Percentiles rank a stretch among this genome's conserved stretches.
Evolutionary conservation across 2,797 vertebrate genomes (phyloP).

Genomic region (Dryobates pubescens): DNA sequence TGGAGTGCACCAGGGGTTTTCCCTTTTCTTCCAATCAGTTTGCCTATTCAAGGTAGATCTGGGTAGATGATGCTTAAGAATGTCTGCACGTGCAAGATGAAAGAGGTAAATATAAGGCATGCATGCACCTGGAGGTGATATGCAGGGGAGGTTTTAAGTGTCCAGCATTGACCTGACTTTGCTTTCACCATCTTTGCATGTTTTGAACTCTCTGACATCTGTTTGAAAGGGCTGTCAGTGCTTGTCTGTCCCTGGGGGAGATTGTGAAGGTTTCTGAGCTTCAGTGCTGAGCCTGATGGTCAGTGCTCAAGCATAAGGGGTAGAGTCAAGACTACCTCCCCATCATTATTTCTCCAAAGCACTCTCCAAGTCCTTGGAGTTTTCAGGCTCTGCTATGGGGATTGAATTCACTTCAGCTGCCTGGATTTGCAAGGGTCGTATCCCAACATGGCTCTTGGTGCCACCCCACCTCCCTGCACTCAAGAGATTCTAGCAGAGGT

Average conservation of each 20-base stretch:
- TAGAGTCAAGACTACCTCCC: background rate
- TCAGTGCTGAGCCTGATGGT: background rate
- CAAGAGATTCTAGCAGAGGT: background rate
- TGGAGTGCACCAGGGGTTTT: background rate
- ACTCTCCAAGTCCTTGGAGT: background rate
- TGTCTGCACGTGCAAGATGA: background rate
- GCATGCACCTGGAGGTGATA: background rate
- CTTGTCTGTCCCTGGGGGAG: accelerated
- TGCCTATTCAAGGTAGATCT: background rate
- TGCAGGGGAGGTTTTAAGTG: background rate
- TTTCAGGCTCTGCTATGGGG: accelerated
- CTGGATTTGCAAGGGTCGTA: background rate
- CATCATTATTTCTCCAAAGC: background rate
- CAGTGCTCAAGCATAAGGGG: accelerated
- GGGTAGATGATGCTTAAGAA: background rate
- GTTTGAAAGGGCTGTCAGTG: background rate
- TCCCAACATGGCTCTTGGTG: background rate
- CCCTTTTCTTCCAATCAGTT: background rate
- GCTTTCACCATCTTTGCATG: background rate
- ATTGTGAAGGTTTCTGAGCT: background rate
- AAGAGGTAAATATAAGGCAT: background rate
- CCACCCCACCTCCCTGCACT: background rate
- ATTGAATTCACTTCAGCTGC: background rate
- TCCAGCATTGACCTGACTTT: background rate
- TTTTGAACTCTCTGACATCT: background rate